Conservation (phyloP, 2,797 vertebrate genomes). For the Gymnocypris eckloni region DNA sequence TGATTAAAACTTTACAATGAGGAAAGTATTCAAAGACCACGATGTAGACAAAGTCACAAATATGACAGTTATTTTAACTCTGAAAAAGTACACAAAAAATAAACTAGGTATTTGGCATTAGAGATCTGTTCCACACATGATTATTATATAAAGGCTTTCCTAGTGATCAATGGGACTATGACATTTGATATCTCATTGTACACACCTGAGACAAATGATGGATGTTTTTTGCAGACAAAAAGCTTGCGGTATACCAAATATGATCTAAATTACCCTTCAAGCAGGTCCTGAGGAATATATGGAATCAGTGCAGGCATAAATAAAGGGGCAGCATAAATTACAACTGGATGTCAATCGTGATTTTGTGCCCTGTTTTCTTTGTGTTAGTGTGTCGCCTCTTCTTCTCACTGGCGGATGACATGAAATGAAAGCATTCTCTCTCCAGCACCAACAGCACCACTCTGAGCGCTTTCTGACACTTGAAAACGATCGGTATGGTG, state of each 20-base stretch:
- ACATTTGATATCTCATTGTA: slow-evolving; percentile 78
- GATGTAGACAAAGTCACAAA: slow-evolving; percentile 71
- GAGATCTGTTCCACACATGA: slow-evolving; percentile 75
- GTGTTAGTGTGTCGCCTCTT: slow-evolving; percentile 79
- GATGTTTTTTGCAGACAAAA: slow-evolving; percentile 66
- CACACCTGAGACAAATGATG: slow-evolving; percentile 77
- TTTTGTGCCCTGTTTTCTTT: slow-evolving; percentile 77
- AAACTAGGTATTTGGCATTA: slow-evolving; percentile 77
- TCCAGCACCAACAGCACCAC: slow-evolving; percentile 74
- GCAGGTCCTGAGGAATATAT: slow-evolving; percentile 68
- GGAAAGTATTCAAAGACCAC: slow-evolving; percentile 71
- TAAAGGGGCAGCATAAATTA: slow-evolving; percentile 84
- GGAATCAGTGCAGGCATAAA: slow-evolving; percentile 71
- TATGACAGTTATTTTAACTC: slow-evolving; percentile 76
- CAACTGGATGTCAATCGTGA: slow-evolving; percentile 80
- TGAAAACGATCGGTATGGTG: slow-evolving; percentile 77
- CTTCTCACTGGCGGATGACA: slow-evolving; percentile 79
- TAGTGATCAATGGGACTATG: slow-evolving; percentile 77
- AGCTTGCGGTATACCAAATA: slow-evolving; percentile 74
- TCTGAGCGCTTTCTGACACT: slow-evolving; percentile 79
- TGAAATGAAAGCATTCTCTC: slow-evolving; percentile 81
- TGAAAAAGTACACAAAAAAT: slow-evolving; percentile 63
- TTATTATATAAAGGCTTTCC: slow-evolving; percentile 65
- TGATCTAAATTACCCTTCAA: slow-evolving; percentile 83
- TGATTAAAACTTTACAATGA: slow-evolving; percentile 73